Evolutionary conservation across 2,888 invertebrate species (phyloP).

Genomic region (Yponomeuta plumbellus): DNA sequence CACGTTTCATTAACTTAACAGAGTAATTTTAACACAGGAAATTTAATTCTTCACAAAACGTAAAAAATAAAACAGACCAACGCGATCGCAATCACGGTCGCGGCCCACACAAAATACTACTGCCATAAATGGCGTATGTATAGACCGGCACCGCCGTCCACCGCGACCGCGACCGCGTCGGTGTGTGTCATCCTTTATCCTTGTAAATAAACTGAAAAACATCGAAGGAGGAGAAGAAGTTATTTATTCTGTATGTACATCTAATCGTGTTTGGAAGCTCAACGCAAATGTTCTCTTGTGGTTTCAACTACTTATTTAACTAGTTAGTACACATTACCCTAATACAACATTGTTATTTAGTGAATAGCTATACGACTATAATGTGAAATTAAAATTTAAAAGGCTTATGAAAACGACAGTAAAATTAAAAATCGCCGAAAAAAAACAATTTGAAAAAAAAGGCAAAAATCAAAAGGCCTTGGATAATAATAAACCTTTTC

Average conservation of each 20-base stretch:
- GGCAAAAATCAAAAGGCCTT: no score
- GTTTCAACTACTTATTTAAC: conserved; percentile 48
- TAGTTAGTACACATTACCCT: conserved; percentile 33
- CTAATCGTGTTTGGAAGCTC: conserved; percentile 78
- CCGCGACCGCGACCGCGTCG: no score
- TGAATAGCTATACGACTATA: conserved; percentile 3
- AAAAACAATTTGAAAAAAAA: background rate
- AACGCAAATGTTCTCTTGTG: conserved; percentile 73
- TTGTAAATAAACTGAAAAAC: background rate
- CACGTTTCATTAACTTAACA: background rate
- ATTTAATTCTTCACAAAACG: background rate
- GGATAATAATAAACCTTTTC: no score
- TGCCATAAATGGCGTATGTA: no score
- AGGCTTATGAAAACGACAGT: background rate
- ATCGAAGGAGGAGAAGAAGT: background rate
- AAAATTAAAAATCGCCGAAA: conserved; percentile 13
- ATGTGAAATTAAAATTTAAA: background rate
- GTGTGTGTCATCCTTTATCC: no score
- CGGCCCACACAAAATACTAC: no score
- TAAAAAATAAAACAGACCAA: no score
- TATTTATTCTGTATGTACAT: conserved; percentile 68
- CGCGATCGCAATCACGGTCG: no score
- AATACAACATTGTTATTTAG: conserved; percentile 20
- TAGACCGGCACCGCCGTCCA: no score
- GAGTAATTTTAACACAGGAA: background rate